These are phyloP conservation scores for Platycheirus albimanus DNA, from an alignment of 2,888 invertebrate genomes.

Conservation along the genomic window DNA sequence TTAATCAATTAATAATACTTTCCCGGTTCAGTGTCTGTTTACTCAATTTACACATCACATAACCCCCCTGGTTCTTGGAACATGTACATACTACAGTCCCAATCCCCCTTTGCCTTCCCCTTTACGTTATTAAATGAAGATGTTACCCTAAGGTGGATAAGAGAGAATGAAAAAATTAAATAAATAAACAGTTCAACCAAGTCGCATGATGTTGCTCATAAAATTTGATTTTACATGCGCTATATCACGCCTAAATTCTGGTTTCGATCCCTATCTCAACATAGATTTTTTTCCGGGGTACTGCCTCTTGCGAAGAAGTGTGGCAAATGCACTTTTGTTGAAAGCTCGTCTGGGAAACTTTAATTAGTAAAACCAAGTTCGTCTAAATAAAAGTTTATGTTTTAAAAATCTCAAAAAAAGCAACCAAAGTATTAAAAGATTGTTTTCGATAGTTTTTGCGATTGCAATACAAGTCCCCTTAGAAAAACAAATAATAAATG, in stretches of 20 bases:
- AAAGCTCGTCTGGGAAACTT: too few relatives aligned
- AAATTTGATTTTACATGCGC: too few relatives aligned
- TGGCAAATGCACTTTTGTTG: too few relatives aligned
- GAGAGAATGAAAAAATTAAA: constrained; percentile 63
- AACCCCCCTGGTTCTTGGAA: neutral
- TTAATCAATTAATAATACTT: constrained; percentile 72
- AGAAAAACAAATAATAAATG: constrained; percentile 74
- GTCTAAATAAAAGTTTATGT: too few relatives aligned
- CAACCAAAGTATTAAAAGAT: too few relatives aligned
- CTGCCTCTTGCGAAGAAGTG: too few relatives aligned
- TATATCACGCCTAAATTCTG: too few relatives aligned
- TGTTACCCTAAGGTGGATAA: constrained; percentile 48
- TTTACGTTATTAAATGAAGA: constrained; percentile 59
- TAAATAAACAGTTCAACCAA: too few relatives aligned
- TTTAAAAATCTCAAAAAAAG: too few relatives aligned
- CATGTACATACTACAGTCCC: neutral
- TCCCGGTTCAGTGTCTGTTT: constrained; percentile 46
- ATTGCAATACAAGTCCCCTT: constrained; percentile 8
- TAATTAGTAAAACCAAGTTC: too few relatives aligned
- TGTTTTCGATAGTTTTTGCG: neutral
- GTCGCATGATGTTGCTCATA: neutral
- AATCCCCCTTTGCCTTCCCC: constrained; percentile 2
- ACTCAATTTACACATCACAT: constrained; percentile 64
- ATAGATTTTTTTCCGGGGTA: too few relatives aligned
- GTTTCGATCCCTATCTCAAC: too few relatives aligned